Conservation (phyloP, 1,140 invertebrate species). For the Trichoplusia ni region DNA sequence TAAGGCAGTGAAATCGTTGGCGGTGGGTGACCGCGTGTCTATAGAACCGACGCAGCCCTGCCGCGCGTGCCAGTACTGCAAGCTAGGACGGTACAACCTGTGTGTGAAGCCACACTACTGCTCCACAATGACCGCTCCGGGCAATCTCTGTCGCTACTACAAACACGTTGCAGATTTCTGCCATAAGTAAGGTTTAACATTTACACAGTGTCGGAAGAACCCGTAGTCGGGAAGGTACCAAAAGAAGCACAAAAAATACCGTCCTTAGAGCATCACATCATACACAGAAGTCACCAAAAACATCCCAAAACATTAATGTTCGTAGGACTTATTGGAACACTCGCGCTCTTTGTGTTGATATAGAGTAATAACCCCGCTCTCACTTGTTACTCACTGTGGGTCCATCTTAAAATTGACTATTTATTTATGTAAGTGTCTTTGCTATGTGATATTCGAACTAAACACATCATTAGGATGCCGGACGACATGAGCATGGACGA, state of each 20-base stretch:
- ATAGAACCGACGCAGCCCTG: conserved; percentile 97
- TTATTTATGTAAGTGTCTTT: too few species aligned
- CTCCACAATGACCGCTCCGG: conserved; percentile 92
- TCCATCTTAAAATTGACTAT: too few species aligned
- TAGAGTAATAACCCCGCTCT: too few species aligned
- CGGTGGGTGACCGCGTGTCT: conserved; percentile 94
- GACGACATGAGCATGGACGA: conserved; percentile 94
- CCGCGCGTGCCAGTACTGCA: conserved; percentile 90
- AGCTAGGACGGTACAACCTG: conserved; percentile 93
- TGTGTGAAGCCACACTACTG: conserved; percentile 94
- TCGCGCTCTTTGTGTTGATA: too few species aligned
- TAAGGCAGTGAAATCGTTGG: conserved; percentile 87
- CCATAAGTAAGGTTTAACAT: conserved; percentile 86
- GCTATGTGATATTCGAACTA: too few species aligned
- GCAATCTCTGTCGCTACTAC: conserved; percentile 92
- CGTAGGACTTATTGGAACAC: too few species aligned
- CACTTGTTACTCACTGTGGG: too few species aligned
- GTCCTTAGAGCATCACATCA: too few species aligned
- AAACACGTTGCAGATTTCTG: conserved; percentile 96
- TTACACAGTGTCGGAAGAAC: background rate
- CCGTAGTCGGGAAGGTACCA: background rate
- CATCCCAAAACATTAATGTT: too few species aligned
- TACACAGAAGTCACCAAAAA: too few species aligned
- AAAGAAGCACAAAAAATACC: background rate
- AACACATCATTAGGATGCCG: conserved; percentile 90